Evolutionary conservation across 35 echinoderm and acorn worm species (phyloP).

Genomic region (Heliocidaris erythrogramma): DNA sequence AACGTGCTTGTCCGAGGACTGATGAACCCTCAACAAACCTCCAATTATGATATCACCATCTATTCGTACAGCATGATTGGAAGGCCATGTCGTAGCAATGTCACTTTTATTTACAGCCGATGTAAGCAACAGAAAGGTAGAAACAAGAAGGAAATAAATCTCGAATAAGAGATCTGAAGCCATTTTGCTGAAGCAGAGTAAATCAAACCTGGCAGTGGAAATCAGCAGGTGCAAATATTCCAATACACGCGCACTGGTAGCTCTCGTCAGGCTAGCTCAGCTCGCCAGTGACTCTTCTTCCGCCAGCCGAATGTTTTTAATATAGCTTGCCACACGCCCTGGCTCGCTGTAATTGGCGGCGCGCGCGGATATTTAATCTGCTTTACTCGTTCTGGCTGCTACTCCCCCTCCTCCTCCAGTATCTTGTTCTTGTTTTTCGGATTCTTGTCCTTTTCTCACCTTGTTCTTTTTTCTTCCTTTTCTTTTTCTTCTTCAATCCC

Average conservation of each 20-base stretch:
- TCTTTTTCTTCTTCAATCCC: too few relatives aligned
- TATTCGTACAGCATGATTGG: conserved; percentile 50
- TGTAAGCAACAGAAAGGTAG: not conserved
- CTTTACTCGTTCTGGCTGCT: not conserved
- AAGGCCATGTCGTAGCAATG: not conserved
- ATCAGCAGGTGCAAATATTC: not conserved
- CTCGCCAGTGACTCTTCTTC: not conserved
- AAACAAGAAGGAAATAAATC: not conserved
- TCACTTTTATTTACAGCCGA: not conserved
- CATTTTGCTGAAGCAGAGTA: not conserved
- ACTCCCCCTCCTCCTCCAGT: too few relatives aligned
- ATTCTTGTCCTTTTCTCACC: too few relatives aligned
- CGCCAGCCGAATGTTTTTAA: not conserved
- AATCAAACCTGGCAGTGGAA: not conserved
- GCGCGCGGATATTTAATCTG: not conserved
- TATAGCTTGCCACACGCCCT: not conserved
- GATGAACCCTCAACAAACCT: conserved; percentile 78
- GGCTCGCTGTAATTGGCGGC: too few relatives aligned
- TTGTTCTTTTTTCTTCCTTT: too few relatives aligned
- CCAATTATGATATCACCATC: conserved; percentile 78
- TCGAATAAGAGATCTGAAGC: not conserved
- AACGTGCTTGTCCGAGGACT: conserved; percentile 54
- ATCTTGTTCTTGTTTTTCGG: too few relatives aligned
- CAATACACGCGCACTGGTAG: not conserved
- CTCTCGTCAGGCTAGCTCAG: not conserved